Evolutionary conservation across 2,888 invertebrate species (phyloP), one percentile per base, ranked within the genome.

Genomic region (Maniola hyperantus): DNA sequence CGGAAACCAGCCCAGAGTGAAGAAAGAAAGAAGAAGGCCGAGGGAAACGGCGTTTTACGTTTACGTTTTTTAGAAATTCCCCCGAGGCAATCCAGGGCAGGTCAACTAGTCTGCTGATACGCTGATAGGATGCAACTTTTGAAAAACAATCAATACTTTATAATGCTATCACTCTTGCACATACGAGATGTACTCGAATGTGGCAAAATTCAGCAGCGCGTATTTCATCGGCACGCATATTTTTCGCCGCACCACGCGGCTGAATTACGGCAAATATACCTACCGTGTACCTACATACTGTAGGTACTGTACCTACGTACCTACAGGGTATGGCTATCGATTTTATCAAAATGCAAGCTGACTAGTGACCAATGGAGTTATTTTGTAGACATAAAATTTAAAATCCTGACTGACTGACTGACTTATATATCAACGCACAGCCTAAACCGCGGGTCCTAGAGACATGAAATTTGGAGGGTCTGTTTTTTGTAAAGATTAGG

Each of bases 331-430:
- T 70, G 51, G 46, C 36, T 70, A 70, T 70, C 68, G 70, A 70
- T 68, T 70, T 70, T 70, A 66, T 70, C 68, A 70, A 68, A 70
- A 70, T 68, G 68, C 62, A 68, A 61, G 64, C 61, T 55, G 66
- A 70, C 68, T 64, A 70, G 61, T 66, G 68, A 61, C 66, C 39
- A 62, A 65, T 51, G 58, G 36, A 65, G 65, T 64, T 66, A 65
- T 61, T 68, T 68, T 68, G 65, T 62, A 62, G 55, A 55, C 36
- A n/a, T n/a, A n/a, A n/a, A n/a, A n/a, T n/a, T n/a, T n/a, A n/a
- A n/a, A n/a, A n/a, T n/a, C n/a, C n/a, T n/a, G n/a, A n/a, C n/a
- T n/a, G n/a, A n/a, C n/a, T n/a, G n/a, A n/a, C n/a, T n/a, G n/a
- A n/a, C n/a, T n/a, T n/a, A n/a, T n/a, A n/a, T n/a, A n/a, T n/a